Evolutionary conservation across 2,888 invertebrate species (phyloP).

Genomic region (Pseudococcus viburni): DNA sequence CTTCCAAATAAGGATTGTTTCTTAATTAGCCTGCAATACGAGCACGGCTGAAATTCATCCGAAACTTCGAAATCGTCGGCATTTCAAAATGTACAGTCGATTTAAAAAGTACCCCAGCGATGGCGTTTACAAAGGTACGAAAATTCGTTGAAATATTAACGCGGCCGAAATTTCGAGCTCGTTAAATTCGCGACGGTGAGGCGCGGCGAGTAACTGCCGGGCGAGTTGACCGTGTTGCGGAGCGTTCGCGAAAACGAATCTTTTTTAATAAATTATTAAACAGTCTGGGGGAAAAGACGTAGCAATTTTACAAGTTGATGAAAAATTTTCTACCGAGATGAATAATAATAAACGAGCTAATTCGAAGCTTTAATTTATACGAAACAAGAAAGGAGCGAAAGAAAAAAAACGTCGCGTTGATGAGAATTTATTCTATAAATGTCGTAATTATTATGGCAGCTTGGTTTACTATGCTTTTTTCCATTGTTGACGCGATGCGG

Average conservation of each 20-base stretch:
- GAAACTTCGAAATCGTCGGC: neutral
- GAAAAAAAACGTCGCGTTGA: conserved; percentile 2
- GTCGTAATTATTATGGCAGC: neutral
- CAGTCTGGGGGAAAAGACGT: neutral
- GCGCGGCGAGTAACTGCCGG: neutral
- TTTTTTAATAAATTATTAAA: conserved; percentile 4
- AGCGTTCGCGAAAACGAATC: neutral
- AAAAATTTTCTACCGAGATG: conserved; percentile 15
- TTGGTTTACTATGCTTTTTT: conserved; percentile 2
- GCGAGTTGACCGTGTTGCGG: neutral
- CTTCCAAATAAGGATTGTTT: too few relatives aligned
- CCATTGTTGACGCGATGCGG: conserved; percentile 28
- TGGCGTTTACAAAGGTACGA: neutral
- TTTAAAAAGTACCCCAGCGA: neutral
- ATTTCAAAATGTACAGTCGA: neutral
- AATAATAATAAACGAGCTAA: conserved; percentile 34
- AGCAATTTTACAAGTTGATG: conserved; percentile 6
- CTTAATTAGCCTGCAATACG: too few relatives aligned
- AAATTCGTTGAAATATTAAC: neutral
- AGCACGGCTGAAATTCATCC: neutral
- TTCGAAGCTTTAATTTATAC: conserved; percentile 29
- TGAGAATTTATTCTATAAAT: conserved; percentile 1
- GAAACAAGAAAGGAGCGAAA: neutral
- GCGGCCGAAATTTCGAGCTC: neutral
- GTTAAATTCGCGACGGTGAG: neutral